Conservation (phyloP, 2,113 vertebrate genomes). For the Aleadryas rufinucha region DNA sequence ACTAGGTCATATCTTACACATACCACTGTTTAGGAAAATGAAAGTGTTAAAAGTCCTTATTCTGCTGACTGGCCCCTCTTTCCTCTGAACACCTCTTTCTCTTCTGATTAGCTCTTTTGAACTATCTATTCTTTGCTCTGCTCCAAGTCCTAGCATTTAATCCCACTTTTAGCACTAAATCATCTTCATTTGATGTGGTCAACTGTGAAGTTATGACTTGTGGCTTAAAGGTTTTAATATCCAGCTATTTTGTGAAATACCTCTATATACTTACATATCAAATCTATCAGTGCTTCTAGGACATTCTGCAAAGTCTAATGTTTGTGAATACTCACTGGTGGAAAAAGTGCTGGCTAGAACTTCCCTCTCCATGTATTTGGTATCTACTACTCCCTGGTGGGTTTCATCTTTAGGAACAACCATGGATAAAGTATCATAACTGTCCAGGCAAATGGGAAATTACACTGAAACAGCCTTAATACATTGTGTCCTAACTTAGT, state of each 20-base stretch:
- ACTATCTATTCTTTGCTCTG: not conserved
- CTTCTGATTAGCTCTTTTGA: not conserved
- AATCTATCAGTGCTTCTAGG: not conserved
- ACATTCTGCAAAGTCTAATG: not conserved
- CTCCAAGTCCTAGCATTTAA: not conserved
- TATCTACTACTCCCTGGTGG: not conserved
- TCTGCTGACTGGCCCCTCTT: not conserved
- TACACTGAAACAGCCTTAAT: not conserved
- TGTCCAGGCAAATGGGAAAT: not conserved
- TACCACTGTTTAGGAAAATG: not conserved
- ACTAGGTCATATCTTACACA: not conserved
- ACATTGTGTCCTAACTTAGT: not conserved
- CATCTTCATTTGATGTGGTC: not conserved
- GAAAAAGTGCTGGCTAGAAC: not conserved
- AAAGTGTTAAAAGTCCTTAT: not conserved
- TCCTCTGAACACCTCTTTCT: not conserved
- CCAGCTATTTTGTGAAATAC: not conserved
- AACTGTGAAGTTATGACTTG: not conserved
- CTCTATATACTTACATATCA: not conserved
- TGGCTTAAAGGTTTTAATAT: not conserved
- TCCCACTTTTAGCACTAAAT: not conserved
- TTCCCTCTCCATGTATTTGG: not conserved
- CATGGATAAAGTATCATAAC: not conserved
- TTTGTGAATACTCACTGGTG: not conserved
- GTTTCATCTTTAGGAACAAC: not conserved